phyloP scores from a whole-genome alignment of 2,888 invertebrate species.

The Peribatodes rhomboidaria region DNA sequence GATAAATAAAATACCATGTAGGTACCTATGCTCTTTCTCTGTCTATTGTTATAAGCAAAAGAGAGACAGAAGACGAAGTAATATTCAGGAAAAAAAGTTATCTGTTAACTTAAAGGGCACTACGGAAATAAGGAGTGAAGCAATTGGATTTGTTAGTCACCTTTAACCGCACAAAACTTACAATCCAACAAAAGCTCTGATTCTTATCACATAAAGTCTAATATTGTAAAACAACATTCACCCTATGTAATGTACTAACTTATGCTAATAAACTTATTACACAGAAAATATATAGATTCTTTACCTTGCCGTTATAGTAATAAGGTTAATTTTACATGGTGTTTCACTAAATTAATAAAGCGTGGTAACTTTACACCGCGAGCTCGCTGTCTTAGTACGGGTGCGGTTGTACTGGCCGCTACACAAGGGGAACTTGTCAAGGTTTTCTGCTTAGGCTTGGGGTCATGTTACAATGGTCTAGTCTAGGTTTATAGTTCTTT shows the following conservation, averaged over 20 bases:
- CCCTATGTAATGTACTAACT: background rate
- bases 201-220: background rate
- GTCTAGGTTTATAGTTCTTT: slow-evolving; percentile 1
- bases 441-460: slow-evolving; percentile 10
- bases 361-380: slow-evolving; percentile 1
- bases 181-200: background rate
- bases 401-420: background rate
- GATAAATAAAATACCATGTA: background rate
- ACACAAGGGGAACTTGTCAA: slow-evolving; percentile 9
- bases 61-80: background rate
- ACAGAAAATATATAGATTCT: background rate
- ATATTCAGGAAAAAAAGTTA: background rate
- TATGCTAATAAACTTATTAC: background rate
- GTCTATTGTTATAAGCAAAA: background rate
- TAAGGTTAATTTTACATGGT: background rate
- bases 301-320: background rate
- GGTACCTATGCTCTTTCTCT: background rate
- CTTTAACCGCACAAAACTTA: too few species aligned
- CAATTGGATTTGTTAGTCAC: too few species aligned
- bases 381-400: slow-evolving; percentile 1
- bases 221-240: background rate
- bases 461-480: slow-evolving; percentile 17
- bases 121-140: too few species aligned
- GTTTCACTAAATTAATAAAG: background rate
- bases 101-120: too few species aligned